Evolutionary conservation across 2,797 vertebrate genomes (phyloP), one percentile per base, ranked within the genome.

Genomic region (Selene dorsalis): DNA sequence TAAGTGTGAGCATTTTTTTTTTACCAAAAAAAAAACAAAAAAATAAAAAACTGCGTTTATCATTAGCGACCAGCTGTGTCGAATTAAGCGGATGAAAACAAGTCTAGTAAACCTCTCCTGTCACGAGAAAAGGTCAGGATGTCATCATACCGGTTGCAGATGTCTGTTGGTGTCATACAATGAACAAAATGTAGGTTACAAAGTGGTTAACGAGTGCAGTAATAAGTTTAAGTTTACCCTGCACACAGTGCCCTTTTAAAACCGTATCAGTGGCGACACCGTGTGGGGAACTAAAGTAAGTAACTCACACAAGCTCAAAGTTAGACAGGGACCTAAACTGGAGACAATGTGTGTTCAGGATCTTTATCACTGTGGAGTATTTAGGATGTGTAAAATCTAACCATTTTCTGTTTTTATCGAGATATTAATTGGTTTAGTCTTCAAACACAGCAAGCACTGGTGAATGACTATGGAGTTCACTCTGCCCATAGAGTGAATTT

Each of bases 251-350:
- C 0, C 20, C 7, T 24, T 0, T 64, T 12, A 26, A 58, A 73
- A 64, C 6, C 75, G 22, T 18, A 0, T 28, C 60, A 64, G 17
- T 48, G 58, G 60, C 53, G 93, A 88, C 94, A 85, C 78, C 88
- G 7, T 58, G 90, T 61, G 94, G 91, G 3, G 28, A 61, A 57
- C 47, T 7, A 6, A 13, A 17, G 72, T 57, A 71, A 62, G 7
- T 35, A 24, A 47, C 14, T 8, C 20, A 30, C 1, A 7, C 3
- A 26, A 1, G 32, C 7, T 35, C 32, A 35, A 24, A 1, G 2
- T 4, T 1, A 13, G 9, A 24, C 3, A 1, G 18, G 10, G 52
- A 30, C 16, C 7, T 35, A 43, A 38, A 1, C 4, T 1, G 20
- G 8, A 48, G 45, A 22, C 22, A 22, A 35, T 14, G 56, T 57